These are phyloP conservation scores for Epinephelus awoara DNA, from an alignment of 2,797 vertebrate species.

Conservation along the genomic window DNA sequence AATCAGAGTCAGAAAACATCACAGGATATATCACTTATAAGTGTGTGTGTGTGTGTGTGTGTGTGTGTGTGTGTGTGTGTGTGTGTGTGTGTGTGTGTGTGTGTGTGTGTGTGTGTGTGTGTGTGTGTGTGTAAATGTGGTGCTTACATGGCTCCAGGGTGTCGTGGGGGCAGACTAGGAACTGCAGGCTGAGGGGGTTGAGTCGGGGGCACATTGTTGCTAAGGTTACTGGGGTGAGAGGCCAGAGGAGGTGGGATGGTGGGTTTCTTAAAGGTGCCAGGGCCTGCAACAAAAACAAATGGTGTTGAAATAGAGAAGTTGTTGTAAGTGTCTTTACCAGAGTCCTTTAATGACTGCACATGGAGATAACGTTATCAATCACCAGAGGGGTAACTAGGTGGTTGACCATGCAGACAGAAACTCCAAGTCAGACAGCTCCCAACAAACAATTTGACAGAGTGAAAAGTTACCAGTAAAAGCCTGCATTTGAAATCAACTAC, in stretches of 20 bases:
- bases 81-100: background rate
- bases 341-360: background rate
- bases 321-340: background rate
- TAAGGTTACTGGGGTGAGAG: constrained; percentile 71
- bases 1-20: constrained; percentile 10
- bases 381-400: background rate
- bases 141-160: constrained; percentile 76
- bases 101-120: background rate
- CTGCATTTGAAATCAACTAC: background rate
- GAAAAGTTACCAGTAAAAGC: background rate
- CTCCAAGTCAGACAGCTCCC: constrained; percentile 4
- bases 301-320: background rate
- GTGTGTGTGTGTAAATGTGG: background rate
- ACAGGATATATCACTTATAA: background rate
- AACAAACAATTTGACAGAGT: background rate
- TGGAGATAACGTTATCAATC: background rate
- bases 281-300: constrained; percentile 59
- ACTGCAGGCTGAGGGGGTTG: constrained; percentile 47
- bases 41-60: background rate
- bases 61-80: background rate
- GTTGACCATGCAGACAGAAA: background rate
- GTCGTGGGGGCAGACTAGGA: constrained; percentile 83
- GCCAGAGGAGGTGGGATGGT: constrained; percentile 44
- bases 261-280: constrained; percentile 68
- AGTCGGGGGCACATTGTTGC: constrained; percentile 50